Conservation (phyloP, 1,140 invertebrate genomes). For the Drosophila simulans region DNA sequence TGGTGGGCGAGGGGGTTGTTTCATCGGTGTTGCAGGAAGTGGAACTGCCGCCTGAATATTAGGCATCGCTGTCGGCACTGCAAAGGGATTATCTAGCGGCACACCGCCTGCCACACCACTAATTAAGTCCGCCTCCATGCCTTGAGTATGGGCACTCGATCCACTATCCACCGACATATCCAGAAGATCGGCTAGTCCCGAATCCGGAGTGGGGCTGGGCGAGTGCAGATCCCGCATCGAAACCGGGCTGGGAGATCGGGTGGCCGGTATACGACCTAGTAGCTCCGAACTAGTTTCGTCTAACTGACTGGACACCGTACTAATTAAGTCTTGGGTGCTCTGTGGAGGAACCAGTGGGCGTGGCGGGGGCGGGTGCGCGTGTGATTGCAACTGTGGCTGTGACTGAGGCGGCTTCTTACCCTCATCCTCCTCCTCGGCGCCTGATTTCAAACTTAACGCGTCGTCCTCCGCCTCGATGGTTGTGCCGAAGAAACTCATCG, state of each 20-base stretch:
- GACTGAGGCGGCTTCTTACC: conserved; percentile 74
- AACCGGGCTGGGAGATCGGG: conserved; percentile 92
- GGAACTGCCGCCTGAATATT: conserved; percentile 67
- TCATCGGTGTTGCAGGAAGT: conserved; percentile 52
- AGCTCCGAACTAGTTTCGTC: conserved; percentile 94
- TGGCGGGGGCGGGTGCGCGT: conserved; percentile 85
- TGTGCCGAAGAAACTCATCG: conserved; percentile 78
- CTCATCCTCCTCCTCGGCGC: conserved; percentile 69
- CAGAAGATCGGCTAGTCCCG: conserved; percentile 87
- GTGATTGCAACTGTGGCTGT: conserved; percentile 50
- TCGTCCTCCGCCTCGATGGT: conserved; percentile 78
- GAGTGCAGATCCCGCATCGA: conserved; percentile 91
- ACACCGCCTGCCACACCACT: background rate
- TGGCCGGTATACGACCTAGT: conserved; percentile 91
- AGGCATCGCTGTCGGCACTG: conserved; percentile 70
- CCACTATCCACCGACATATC: conserved; percentile 85
- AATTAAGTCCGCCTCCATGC: conserved; percentile 65
- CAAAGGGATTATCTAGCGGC: conserved; percentile 75
- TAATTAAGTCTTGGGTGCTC: conserved; percentile 92
- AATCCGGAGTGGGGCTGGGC: conserved; percentile 92
- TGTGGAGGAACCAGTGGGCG: conserved; percentile 87
- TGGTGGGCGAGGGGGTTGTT: conserved; percentile 73
- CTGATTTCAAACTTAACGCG: conserved; percentile 71
- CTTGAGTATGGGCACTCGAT: conserved; percentile 64
- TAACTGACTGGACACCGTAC: conserved; percentile 94